A percentile compares a stretch with the other conserved stretches of the same genome.
Evolutionary conservation across 1,140 invertebrate genomes (phyloP).

Genomic region (Olivierus martensii): DNA sequence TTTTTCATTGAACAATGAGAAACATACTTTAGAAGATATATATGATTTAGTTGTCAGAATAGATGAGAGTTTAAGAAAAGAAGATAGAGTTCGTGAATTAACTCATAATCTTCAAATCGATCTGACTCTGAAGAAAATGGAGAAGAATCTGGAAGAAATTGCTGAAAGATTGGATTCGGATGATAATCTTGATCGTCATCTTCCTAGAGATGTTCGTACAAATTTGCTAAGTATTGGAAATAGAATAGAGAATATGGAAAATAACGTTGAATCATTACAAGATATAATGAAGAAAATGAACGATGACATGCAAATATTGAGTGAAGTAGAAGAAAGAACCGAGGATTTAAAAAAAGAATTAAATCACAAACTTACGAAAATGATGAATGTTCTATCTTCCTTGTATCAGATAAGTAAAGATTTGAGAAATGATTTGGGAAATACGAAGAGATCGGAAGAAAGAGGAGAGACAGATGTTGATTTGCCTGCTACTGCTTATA

Average conservation of each 20-base stretch:
- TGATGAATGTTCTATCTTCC: constrained; percentile 9
- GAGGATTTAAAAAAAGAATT: constrained; percentile 6
- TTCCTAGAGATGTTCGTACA: neutral
- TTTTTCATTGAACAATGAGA: too few species aligned
- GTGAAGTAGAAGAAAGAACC: constrained; percentile 7
- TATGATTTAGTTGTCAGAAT: constrained; percentile 1
- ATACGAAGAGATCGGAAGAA: neutral
- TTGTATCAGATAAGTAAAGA: constrained; percentile 14
- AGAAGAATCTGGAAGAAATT: neutral
- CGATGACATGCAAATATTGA: constrained; percentile 1
- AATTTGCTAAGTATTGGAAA: constrained; percentile 1
- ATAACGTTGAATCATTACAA: neutral
- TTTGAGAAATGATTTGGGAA: neutral
- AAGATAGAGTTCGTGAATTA: constrained; percentile 9
- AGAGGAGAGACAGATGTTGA: neutral
- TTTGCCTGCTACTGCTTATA: neutral
- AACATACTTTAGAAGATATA: neutral
- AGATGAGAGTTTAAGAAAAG: constrained; percentile 7
- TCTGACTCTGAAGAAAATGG: constrained; percentile 1
- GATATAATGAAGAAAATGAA: constrained; percentile 2
- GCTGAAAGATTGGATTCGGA: neutral
- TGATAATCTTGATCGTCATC: neutral
- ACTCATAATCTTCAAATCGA: constrained; percentile 5
- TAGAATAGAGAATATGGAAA: neutral
- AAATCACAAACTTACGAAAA: constrained; percentile 11